Base-by-base conservation (phyloP, 2,888 invertebrate genomes). In the Phoenoteleia sp. region DNA sequence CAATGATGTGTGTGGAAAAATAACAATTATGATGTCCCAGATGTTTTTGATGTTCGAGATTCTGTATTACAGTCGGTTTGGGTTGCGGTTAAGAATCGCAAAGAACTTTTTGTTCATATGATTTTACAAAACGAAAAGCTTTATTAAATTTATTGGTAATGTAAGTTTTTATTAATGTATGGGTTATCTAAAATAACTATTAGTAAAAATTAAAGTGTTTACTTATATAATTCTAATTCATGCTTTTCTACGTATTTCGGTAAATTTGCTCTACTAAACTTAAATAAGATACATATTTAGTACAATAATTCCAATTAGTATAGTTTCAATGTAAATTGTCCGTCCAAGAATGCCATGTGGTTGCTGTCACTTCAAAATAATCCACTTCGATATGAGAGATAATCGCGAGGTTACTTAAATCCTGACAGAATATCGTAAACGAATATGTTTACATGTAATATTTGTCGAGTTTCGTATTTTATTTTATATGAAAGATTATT, bases 21-120 rank as follows among this genome's bases (percentile, higher is more conserved):
- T 33, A 62, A 62, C 49, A n/a, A 33, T 42, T 54, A 69, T 19
- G 36, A 62, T 64, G 64, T 62, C 21, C 45, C 52, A 45, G n/a
- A 58, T 52, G 52, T 69, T 69, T 60, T 74, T 69, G 23, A n/a
- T n/a, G n/a, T n/a, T n/a, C n/a, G n/a, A n/a, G 17, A 52, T 52
- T 29, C 36, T 39, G 5, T 13, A 67, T 39, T 52, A 29, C 25
- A n/a, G 25, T 29, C 7, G 23, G 23, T 49, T n/a, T 52, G 1
- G 13, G 39, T 21, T 42, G 42, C 17, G 15, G 19, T 56, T 56
- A 7, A 33, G 13, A 19, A 19, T 19, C 11, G 33, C 3, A 42
- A 62, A 25, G 15, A 5, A 39, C 2, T 62, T 62, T 64, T 47
- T 42, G 9, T 33, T 47, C 13, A 0, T 69, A 27, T 42, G 11